These are phyloP conservation scores for Rhineura floridana DNA, from an alignment of 2,113 vertebrate genomes.

Conservation along the genomic window DNA sequence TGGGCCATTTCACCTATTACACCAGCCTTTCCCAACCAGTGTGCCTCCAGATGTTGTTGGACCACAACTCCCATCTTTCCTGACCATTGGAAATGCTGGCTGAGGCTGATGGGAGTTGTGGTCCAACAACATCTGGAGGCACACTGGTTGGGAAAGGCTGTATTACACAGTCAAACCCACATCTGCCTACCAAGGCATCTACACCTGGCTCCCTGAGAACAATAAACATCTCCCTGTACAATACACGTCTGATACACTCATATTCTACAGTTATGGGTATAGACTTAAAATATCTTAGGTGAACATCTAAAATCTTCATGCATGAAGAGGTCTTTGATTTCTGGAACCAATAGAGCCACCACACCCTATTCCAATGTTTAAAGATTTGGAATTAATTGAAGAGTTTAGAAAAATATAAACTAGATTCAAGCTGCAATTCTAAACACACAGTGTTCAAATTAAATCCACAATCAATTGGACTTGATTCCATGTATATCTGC, in stretches of 20 bases:
- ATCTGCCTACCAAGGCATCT: background rate
- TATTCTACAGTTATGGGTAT: background rate
- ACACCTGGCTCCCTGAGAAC: background rate
- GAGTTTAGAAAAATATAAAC: background rate
- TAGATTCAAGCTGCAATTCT: background rate
- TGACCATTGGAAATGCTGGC: too few relatives aligned
- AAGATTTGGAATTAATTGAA: background rate
- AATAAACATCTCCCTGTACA: background rate
- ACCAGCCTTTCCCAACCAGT: too few relatives aligned
- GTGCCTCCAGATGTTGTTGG: too few relatives aligned
- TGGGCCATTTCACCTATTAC: background rate
- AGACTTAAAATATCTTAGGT: background rate
- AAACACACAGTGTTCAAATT: background rate
- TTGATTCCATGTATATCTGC: background rate
- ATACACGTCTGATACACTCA: background rate
- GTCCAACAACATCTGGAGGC: too few relatives aligned
- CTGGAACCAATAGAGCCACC: background rate
- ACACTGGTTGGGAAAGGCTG: too few relatives aligned
- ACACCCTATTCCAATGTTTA: background rate
- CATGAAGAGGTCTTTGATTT: background rate
- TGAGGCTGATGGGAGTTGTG: too few relatives aligned
- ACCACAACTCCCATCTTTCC: too few relatives aligned
- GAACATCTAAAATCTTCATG: background rate
- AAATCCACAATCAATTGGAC: background rate
- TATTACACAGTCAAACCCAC: background rate